Percentiles rank a stretch among this genome's conserved stretches.
These are phyloP conservation scores for Phyto melanocephala DNA, from an alignment of 2,888 invertebrate genomes.

Conservation along the genomic window DNA sequence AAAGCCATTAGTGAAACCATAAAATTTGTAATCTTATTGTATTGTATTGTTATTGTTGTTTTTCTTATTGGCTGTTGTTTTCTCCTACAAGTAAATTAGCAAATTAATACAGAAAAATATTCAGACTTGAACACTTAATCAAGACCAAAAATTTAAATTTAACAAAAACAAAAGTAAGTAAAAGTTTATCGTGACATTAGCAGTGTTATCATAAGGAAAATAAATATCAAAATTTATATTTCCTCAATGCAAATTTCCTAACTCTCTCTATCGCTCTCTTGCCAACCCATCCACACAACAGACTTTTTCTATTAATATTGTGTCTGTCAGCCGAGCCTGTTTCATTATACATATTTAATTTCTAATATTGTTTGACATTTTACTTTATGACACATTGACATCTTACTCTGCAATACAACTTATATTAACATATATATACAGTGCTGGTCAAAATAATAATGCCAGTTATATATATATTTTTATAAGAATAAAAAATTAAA, in stretches of 20 bases:
- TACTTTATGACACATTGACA: conserved; percentile 17
- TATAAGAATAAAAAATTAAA: no score
- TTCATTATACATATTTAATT: neutral
- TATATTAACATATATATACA: no score
- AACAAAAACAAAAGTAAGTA: neutral
- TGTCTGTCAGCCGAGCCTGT: neutral
- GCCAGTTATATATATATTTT: no score
- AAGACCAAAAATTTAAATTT: no score
- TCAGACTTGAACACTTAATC: neutral
- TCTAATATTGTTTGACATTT: neutral
- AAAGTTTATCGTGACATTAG: conserved; percentile 27
- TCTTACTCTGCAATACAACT: no score
- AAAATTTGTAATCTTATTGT: no score
- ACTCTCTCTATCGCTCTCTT: neutral
- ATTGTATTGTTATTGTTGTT: no score
- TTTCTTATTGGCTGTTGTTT: no score
- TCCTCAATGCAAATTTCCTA: neutral
- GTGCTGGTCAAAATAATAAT: no score
- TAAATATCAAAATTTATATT: conserved; percentile 10
- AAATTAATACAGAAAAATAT: neutral
- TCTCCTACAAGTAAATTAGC: no score
- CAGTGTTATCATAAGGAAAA: neutral
- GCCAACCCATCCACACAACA: neutral
- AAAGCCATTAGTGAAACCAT: neutral
- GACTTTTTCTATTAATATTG: neutral